Evolutionary conservation across 2,113 vertebrate genomes (phyloP).

Genomic region (Opisthocomus hoazin): DNA sequence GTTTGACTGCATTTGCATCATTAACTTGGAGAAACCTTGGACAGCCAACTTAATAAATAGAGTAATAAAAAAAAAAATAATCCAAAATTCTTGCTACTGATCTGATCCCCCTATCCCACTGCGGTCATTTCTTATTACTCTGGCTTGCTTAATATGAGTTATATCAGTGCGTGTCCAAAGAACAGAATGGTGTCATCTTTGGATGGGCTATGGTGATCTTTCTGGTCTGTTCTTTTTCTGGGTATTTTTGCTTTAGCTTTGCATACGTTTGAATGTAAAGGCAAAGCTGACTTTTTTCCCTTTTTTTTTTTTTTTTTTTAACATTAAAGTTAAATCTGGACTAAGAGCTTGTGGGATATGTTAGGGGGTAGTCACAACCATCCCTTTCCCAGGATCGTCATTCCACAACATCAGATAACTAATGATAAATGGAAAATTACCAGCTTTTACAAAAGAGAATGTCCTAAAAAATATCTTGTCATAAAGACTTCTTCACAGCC

Average conservation of each 20-base stretch:
- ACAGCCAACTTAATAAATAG: not conserved
- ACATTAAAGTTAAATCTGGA: not conserved
- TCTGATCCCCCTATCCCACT: not conserved
- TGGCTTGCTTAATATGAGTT: not conserved
- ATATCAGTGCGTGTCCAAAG: not conserved
- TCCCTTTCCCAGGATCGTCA: not conserved
- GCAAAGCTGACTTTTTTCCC: not conserved
- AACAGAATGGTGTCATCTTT: not conserved
- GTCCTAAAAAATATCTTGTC: not conserved
- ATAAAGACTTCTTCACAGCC: not conserved
- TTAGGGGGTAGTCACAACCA: not conserved
- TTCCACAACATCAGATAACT: not conserved
- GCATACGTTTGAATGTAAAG: not conserved
- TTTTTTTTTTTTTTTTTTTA: too few species aligned
- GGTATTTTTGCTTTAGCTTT: not conserved
- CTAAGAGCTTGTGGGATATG: not conserved
- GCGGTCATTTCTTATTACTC: not conserved
- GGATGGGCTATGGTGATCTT: not conserved
- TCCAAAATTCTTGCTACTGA: not conserved
- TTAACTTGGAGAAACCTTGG: conserved; percentile 15
- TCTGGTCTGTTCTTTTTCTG: not conserved
- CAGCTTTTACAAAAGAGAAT: not conserved
- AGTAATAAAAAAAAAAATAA: not conserved
- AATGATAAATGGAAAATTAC: not conserved
- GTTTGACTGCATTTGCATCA: conserved; percentile 36